Evolutionary conservation across 2,888 invertebrate genomes (phyloP).

Genomic region (Dolichopus griseipennis): DNA sequence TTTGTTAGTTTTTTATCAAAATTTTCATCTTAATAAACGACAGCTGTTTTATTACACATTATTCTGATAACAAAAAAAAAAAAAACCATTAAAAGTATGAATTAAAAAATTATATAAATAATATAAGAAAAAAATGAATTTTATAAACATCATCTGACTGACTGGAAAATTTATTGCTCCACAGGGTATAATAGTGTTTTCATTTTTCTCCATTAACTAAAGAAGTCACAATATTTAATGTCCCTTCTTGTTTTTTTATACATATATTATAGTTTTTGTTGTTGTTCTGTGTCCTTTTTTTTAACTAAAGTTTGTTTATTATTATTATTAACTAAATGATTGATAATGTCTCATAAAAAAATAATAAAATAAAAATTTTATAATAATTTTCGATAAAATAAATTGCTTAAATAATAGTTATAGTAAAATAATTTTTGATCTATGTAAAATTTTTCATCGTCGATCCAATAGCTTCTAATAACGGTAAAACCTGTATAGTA

Average conservation of each 20-base stretch:
- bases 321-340: background rate
- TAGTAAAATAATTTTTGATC: too few relatives aligned
- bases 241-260: too few relatives aligned
- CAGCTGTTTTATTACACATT: background rate
- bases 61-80: background rate
- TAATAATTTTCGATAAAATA: background rate
- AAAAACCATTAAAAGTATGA: background rate
- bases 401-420: background rate
- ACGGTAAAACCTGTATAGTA: too few relatives aligned
- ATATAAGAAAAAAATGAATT: background rate
- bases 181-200: background rate
- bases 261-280: too few relatives aligned
- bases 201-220: background rate
- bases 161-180: background rate
- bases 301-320: too few relatives aligned
- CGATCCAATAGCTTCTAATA: too few relatives aligned
- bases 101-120: background rate
- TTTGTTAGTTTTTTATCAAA: too few relatives aligned
- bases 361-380: too few relatives aligned
- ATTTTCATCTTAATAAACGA: background rate
- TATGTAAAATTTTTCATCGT: too few relatives aligned
- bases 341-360: constrained; percentile 4
- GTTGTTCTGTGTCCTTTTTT: too few relatives aligned
- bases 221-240: background rate
- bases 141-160: background rate